Evolutionary conservation across 2,888 invertebrate genomes (phyloP), one percentile per base, ranked within the genome.

Genomic region (Bellardia pandia): DNA sequence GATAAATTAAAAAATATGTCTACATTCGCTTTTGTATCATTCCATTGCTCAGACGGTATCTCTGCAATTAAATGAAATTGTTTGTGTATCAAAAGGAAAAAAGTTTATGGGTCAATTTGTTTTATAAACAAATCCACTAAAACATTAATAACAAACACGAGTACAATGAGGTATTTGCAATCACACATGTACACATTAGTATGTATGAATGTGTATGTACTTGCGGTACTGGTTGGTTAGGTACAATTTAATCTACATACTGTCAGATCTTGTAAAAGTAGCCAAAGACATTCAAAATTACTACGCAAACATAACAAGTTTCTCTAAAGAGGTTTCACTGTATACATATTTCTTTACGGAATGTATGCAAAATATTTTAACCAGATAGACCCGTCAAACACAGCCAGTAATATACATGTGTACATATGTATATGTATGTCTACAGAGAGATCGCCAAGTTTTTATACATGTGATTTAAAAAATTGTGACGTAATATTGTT

Each of bases 51-150:
- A 33, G 30, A 64, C 30, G 30, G 42, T 74, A 74, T 60, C 45
- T 60, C n/a, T 45, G 56, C 11, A 53, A 77, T 77, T 56, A 45
- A 78, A 78, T 78, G 69, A 78, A 69, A 48, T 77, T 78, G 62
- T 58, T 78, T 60, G 60, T 69, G n/a, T 51, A 11, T 79, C 23
- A 7, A 79, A 62, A 51, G 45, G 14, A 69, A 68, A 74, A 58
- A 74, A 69, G 84, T 78, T 72, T 68, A 68, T 79, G 42, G 78
- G 84, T 78, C 78, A 85, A 77, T 68, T 71, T 79, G 3, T 48
- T 58, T 58, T 68, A 66, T 75, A 74, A 81, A 81, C 66, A 58
- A 75, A 58, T 58, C 48, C 58, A 74, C 66, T 37, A n/a, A 64
- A 60, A 60, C 68, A 79, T 69, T 69, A 69, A 79, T 58, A 60